Evolutionary conservation across 2,797 vertebrate species (phyloP), one percentile per base, ranked within the genome.

Genomic region (Sandelia bainsii): DNA sequence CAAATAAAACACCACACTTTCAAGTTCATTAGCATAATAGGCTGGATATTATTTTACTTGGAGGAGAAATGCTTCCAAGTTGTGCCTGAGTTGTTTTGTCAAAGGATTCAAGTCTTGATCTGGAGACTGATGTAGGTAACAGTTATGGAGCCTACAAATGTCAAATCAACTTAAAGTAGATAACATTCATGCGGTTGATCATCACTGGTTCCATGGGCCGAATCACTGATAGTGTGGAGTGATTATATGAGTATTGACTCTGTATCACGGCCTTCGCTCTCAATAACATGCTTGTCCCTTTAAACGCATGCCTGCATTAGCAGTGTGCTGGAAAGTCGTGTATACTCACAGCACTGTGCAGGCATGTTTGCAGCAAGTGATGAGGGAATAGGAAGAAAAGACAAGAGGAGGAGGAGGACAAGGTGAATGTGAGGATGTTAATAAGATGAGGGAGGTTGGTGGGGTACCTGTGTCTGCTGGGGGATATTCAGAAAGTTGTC

Each of bases 401-500:
- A 84, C 75, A 87, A 79, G 61, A 73, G 52, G 51, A 69, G 52
- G 51, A 69, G 64, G 72, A 72, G 29, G 82, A 63, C 63, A 70
- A 83, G 76, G 75, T 83, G 80, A 76, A 80, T 77, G 87, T 79
- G 79, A 81, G 79, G 79, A 82, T 91, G 88, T 84, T 81, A 79
- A 87, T 86, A 77, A 63, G 82, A 90, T 84, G 87, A 87, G 88
- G 84, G 89, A 88, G 83, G 71, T 70, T 88, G 88, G 71, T 77
- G 83, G 89, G 87, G 87, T 95, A 97, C 97, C 96, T 97, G 97
- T 92, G 97, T 96, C 95, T 98, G 97, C 95, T 97, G 97, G 92
- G 96, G 96, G 94, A 96, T 96, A 95, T 96, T 97, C 95, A 98
- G 96, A 97, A 98, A 97, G 97, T 98, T 97, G 96, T 97, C 96